Evolutionary conservation across 2,888 invertebrate genomes (phyloP), one percentile per base, ranked within the genome.

Genomic region (Pristionchus arcanus): DNA sequence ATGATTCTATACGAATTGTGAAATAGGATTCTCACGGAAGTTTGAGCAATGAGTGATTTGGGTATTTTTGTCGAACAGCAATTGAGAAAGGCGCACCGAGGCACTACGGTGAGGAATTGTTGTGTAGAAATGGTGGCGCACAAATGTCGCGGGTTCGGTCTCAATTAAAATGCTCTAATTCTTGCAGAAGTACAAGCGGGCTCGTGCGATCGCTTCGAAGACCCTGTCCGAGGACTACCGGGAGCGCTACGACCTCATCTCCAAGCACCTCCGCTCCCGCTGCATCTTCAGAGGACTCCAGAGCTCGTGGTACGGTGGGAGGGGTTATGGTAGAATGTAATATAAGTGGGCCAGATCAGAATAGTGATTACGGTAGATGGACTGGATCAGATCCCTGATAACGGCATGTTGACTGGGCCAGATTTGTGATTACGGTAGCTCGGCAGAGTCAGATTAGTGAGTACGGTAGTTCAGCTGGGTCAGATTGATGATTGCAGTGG

Each of bases 221-320:
- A 21, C 59, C 13, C 55, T 85, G 11, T 49, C 55, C 4, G 84
- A 55, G 34, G 84, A 85, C 34, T 55, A 85, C 59, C 84, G 84
- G 13, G 84, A 55, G 84, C 84, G 84, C 1, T 85, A 85, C 84
- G 55, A 55, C 25, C 84, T 85, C 28, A 59, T 85, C 21, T 85
- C 59, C 34, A 42, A 34, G 49, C 55, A 55, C 59, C 84, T 85
- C 11, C 55, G 59, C 1, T 59, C 84, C 1, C 84, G 84, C 31
- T 34, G 84, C 84, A 59, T 85, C 59, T 85, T 85, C 59, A 9
- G 84, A 16, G 84, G 84, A 34, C 84, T 85, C n/a, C 84, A 55
- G 84, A 55, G 59, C 81, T 42, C 81, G 81, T 42, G 42, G 81
- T 81, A 81, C 25, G 81, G 81, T 81, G 13, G 37, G 2, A 28